Evolutionary conservation across 1,140 invertebrate genomes (phyloP).

Genomic region (Thrips palmi): DNA sequence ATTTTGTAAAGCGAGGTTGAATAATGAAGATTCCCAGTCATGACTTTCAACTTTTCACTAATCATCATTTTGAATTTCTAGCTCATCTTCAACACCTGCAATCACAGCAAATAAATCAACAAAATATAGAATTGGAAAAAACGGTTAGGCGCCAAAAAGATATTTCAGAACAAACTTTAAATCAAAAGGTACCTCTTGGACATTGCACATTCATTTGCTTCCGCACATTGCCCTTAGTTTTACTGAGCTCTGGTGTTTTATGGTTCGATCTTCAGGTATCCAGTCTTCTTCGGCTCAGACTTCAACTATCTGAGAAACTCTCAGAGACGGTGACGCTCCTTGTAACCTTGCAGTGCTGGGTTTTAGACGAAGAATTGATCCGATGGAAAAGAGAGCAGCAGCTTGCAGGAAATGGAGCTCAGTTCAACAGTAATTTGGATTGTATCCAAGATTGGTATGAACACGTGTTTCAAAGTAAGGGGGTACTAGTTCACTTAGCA

Average conservation of each 20-base stretch:
- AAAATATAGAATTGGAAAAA: slow-evolving; percentile 29
- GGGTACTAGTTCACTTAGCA: no score
- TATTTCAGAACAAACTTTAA: slow-evolving; percentile 34
- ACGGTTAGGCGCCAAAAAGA: slow-evolving; percentile 39
- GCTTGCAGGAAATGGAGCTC: slow-evolving; percentile 74
- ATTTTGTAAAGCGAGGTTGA: no score
- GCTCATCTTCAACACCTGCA: slow-evolving; percentile 37
- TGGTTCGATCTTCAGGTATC: slow-evolving; percentile 28
- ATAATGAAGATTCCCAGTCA: no score
- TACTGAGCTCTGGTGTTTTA: no score
- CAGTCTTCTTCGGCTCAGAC: slow-evolving; percentile 40
- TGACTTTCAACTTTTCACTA: no score
- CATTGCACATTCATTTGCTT: no score
- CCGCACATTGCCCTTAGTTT: no score
- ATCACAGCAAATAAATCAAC: slow-evolving; percentile 28
- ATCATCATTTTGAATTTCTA: no score
- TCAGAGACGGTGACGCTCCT: slow-evolving; percentile 52
- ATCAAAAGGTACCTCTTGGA: slow-evolving; percentile 40
- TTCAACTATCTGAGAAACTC: slow-evolving; percentile 53
- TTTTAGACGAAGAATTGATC: slow-evolving; percentile 80
- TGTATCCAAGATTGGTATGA: slow-evolving; percentile 76
- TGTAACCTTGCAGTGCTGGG: slow-evolving; percentile 51
- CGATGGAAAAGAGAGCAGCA: slow-evolving; percentile 89
- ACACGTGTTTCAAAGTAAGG: no score
- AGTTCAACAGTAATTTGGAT: slow-evolving; percentile 65